Conservation (phyloP, 2,797 vertebrate genomes). For the Neomorphus geoffroyi region DNA sequence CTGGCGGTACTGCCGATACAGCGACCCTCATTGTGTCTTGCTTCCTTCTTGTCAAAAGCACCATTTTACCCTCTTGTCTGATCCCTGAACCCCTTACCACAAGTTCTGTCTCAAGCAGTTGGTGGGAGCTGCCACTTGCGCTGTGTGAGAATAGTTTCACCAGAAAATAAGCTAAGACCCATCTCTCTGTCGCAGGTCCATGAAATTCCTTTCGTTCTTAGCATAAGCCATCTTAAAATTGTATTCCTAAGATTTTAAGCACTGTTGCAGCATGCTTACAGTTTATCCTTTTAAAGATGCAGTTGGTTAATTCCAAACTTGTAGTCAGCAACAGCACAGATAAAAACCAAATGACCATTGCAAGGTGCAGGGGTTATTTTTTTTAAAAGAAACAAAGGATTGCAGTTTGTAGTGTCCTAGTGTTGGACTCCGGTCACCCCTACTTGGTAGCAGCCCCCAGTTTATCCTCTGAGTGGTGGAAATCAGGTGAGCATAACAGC, state of each 20-base stretch:
- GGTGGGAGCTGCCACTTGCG: not conserved
- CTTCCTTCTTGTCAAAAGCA: not conserved
- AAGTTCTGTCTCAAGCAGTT: not conserved
- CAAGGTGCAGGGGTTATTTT: not conserved
- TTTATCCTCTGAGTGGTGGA: not conserved
- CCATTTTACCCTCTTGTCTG: not conserved
- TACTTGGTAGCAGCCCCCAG: not conserved
- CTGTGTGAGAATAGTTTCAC: not conserved
- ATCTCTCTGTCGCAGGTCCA: not conserved
- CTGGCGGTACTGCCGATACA: fast-evolving
- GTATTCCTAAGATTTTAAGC: not conserved
- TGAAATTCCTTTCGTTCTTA: not conserved
- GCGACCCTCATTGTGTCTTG: not conserved
- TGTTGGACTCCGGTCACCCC: not conserved
- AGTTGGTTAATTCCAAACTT: not conserved
- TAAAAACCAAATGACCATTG: not conserved
- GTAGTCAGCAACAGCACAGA: not conserved
- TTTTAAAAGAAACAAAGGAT: not conserved
- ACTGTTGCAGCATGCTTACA: not conserved
- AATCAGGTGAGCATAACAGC: fast-evolving
- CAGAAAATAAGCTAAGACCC: not conserved
- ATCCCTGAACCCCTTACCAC: not conserved
- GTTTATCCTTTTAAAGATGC: not conserved
- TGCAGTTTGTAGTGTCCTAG: not conserved
- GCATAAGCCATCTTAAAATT: not conserved